Conservation (phyloP, 1,140 invertebrate species). For the Cherax quadricarinatus region DNA sequence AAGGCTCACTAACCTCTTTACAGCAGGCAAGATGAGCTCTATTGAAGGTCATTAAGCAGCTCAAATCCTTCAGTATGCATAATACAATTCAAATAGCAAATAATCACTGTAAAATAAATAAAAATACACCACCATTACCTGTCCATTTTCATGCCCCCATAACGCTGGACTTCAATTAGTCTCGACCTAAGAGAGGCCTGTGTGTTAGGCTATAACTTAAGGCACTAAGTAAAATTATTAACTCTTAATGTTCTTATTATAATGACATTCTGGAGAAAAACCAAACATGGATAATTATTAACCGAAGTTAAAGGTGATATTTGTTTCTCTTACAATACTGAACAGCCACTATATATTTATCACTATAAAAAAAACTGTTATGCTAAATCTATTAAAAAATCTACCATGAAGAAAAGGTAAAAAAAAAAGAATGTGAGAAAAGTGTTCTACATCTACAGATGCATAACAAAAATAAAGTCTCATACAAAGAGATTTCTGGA, state of each 20-base stretch:
- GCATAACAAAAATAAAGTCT: conserved; percentile 2
- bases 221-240: conserved; percentile 35
- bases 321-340: background rate
- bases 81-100: conserved; percentile 20
- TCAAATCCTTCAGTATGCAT: conserved; percentile 34
- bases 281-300: background rate
- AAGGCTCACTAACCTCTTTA: conserved; percentile 35
- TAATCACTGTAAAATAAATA: conserved; percentile 2
- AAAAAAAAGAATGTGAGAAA: background rate
- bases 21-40: conserved; percentile 32
- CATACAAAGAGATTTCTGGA: background rate
- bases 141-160: conserved; percentile 50
- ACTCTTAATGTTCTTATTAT: background rate
- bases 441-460: background rate
- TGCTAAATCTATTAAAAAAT: background rate
- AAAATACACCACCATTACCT: conserved; percentile 48
- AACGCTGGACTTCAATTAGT: conserved; percentile 61
- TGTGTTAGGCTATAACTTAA: conserved; percentile 42
- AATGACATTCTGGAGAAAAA: background rate
- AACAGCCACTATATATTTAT: background rate
- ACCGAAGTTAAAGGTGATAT: background rate
- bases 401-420: background rate
- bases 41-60: conserved; percentile 42
- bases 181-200: conserved; percentile 63
- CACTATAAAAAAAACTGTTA: background rate